These are phyloP conservation scores for Trichogramma dendrolimi DNA, from an alignment of 2,888 invertebrate genomes.

Conservation along the genomic window DNA sequence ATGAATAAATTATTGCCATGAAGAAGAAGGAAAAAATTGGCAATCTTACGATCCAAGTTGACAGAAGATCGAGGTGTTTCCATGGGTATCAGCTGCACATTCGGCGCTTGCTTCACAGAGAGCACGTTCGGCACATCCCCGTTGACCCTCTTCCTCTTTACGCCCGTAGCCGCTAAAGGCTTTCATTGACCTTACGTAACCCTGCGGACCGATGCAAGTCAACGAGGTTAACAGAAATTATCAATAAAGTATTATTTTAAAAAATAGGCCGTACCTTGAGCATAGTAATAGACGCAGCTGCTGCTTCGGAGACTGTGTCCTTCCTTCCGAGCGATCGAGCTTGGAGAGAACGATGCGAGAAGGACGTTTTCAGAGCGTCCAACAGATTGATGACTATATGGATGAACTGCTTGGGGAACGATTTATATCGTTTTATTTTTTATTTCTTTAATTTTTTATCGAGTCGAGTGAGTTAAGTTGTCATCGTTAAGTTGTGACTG, in stretches of 20 bases:
- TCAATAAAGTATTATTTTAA: too few species aligned
- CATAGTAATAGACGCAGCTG: constrained; percentile 82
- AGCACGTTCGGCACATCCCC: constrained; percentile 64
- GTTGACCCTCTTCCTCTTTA: constrained; percentile 76
- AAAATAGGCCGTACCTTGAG: constrained; percentile 58
- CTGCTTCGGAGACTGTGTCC: constrained; percentile 86
- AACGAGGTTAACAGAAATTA: neutral
- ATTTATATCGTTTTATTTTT: neutral
- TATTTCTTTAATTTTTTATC: neutral
- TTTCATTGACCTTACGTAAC: constrained; percentile 74
- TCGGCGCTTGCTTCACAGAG: constrained; percentile 86
- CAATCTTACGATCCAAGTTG: constrained; percentile 85
- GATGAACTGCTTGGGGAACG: constrained; percentile 67
- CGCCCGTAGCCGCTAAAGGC: constrained; percentile 57
- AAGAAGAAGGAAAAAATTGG: neutral
- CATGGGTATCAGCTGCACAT: constrained; percentile 74
- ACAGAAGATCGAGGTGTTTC: constrained; percentile 73
- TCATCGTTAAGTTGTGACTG: too few species aligned
- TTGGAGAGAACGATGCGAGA: constrained; percentile 82
- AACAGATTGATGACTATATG: constrained; percentile 86
- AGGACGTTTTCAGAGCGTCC: constrained; percentile 87
- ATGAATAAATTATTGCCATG: neutral
- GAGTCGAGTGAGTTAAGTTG: neutral
- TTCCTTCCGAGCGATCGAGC: constrained; percentile 81
- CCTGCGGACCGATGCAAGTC: constrained; percentile 49